Evolutionary conservation across 2,113 vertebrate genomes (phyloP).

Genomic region (Brachionichthys hirsutus): DNA sequence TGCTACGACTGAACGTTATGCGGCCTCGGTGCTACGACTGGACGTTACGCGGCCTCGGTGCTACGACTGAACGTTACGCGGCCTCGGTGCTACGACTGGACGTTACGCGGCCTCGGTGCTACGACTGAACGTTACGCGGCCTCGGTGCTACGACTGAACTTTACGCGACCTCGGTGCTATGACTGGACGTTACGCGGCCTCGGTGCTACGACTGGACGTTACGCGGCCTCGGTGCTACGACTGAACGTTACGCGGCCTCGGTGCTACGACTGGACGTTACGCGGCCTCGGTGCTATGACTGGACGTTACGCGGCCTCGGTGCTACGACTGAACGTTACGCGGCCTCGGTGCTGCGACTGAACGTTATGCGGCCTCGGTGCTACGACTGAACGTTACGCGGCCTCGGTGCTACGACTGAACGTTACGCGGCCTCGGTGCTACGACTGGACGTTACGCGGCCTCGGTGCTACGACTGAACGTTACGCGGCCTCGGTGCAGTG

Average conservation of each 20-base stretch:
- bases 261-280: slow-evolving; percentile 13
- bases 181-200: slow-evolving; percentile 9
- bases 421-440: slow-evolving; percentile 2
- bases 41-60: slow-evolving; percentile 1
- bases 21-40: slow-evolving; percentile 16
- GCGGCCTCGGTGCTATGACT: slow-evolving; percentile 4
- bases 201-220: slow-evolving; percentile 17
- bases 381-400: slow-evolving; percentile 10
- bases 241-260: slow-evolving; percentile 7
- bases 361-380: no score
- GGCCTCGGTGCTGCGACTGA: slow-evolving; percentile 4
- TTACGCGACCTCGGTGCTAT: slow-evolving; percentile 3
- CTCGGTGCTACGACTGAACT: slow-evolving; percentile 16
- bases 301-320: no score
- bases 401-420: slow-evolving; percentile 17
- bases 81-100: slow-evolving; percentile 16
- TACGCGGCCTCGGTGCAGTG: slow-evolving; percentile 5
- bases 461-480: slow-evolving; percentile 37
- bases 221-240: slow-evolving; percentile 7
- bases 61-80: slow-evolving; percentile 11
- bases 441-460: slow-evolving; percentile 22
- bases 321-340: slow-evolving; percentile 14
- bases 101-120: slow-evolving; percentile 2
- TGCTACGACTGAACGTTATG: slow-evolving; percentile 12
- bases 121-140: slow-evolving; percentile 11